These are phyloP conservation scores for Monarcha castaneiventris DNA, from an alignment of 2,113 vertebrate species.

Conservation along the genomic window DNA sequence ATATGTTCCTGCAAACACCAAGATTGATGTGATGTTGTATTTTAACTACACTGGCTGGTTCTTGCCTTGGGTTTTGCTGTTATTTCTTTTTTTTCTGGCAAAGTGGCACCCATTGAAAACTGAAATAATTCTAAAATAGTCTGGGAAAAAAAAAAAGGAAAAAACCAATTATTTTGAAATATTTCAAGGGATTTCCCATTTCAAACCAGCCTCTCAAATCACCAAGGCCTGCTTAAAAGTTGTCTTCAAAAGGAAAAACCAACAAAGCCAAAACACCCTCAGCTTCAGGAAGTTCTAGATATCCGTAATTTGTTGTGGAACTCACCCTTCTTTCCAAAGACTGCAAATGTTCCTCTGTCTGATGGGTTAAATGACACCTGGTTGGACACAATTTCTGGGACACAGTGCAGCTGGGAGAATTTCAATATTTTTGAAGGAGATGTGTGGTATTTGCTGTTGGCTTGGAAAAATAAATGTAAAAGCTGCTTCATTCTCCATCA, in stretches of 20 bases:
- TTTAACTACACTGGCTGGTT: neutral
- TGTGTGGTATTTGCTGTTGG: neutral
- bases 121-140: neutral
- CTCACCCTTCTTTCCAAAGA: neutral
- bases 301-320: neutral
- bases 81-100: neutral
- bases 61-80: neutral
- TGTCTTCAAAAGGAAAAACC: neutral
- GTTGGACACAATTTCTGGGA: neutral
- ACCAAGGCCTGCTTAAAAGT: neutral
- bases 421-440: neutral
- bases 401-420: neutral
- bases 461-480: neutral
- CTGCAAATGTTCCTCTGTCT: neutral
- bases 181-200: neutral
- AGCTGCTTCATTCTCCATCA: neutral
- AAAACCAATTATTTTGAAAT: neutral
- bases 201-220: neutral
- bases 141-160: fast-evolving
- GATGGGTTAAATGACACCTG: neutral
- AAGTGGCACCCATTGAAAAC: neutral
- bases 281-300: neutral
- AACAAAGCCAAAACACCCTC: neutral
- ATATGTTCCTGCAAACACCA: neutral
- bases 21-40: neutral